phyloP scores from a whole-genome alignment of 2,797 vertebrate genomes.

The Rousettus madagascariensis region DNA sequence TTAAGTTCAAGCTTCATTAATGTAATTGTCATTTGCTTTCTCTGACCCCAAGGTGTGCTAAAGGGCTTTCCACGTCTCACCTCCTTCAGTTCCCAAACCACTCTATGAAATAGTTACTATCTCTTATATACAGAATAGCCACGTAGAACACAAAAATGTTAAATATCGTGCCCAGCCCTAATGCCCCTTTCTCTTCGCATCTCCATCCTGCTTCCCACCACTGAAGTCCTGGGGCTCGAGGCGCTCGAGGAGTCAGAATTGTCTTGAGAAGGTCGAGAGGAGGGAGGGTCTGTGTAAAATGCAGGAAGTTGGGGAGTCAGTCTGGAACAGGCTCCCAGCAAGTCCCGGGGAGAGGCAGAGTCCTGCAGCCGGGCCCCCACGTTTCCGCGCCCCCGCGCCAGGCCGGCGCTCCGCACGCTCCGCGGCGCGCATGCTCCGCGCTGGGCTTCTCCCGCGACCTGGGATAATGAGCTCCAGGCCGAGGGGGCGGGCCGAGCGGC shows the following conservation, averaged over 20 bases:
- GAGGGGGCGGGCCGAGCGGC: conserved; percentile 27
- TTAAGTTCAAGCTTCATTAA: not conserved
- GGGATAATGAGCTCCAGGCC: not conserved
- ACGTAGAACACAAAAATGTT: not conserved
- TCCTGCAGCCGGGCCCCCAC: rapidly evolving
- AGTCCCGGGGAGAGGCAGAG: not conserved
- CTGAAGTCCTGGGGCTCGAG: not conserved
- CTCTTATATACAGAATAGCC: not conserved
- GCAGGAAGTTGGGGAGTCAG: not conserved
- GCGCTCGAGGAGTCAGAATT: not conserved
- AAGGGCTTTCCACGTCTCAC: not conserved
- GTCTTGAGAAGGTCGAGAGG: not conserved
- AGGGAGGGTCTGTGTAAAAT: not conserved
- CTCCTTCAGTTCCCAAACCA: not conserved
- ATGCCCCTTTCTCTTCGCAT: not conserved
- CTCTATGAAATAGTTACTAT: not conserved
- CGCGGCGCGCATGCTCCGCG: conserved; percentile 70
- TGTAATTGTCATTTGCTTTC: not conserved
- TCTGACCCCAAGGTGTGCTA: not conserved
- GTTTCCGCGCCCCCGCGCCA: not conserved
- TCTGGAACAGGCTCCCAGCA: not conserved
- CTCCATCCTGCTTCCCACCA: not conserved
- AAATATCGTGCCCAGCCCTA: not conserved
- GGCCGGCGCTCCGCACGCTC: not conserved
- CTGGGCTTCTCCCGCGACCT: not conserved